Conservation (phyloP, 2,113 vertebrate genomes). For the Bagarius yarrelli region DNA sequence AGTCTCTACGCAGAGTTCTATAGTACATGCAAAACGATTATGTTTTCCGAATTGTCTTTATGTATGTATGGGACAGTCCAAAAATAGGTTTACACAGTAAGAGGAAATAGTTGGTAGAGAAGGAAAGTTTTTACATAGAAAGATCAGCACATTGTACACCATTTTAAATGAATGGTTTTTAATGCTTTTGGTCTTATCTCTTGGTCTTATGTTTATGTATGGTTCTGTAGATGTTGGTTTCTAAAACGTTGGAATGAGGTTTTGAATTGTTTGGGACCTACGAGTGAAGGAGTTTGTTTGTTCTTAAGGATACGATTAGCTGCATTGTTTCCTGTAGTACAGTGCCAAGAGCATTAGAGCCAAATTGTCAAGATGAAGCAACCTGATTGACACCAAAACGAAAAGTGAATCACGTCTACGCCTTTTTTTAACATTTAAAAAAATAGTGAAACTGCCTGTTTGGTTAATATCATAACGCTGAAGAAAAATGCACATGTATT, state of each 20-base stretch:
- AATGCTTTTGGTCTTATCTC: not conserved
- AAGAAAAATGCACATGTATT: not conserved
- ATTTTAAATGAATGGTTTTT: not conserved
- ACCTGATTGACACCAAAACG: not conserved
- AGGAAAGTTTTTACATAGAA: not conserved
- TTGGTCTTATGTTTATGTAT: not conserved
- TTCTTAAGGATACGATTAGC: not conserved
- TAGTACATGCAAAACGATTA: no score
- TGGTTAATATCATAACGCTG: not conserved
- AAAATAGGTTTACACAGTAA: not conserved
- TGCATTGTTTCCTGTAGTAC: not conserved
- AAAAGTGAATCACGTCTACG: not conserved
- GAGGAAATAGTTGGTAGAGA: not conserved
- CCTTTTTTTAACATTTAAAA: no score
- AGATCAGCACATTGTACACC: not conserved
- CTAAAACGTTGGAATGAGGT: not conserved
- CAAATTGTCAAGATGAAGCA: conserved; percentile 8
- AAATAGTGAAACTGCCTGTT: not conserved
- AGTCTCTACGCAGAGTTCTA: no score
- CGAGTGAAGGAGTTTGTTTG: no score
- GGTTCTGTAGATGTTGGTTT: not conserved
- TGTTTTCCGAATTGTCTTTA: no score
- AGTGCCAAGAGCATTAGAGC: conserved; percentile 1
- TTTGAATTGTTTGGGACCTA: no score
- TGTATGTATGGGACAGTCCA: no score